A percentile compares a stretch with the other conserved stretches of the same genome.
phyloP scores from a whole-genome alignment of 2,888 invertebrate genomes.

The Exocentrus adspersus region DNA sequence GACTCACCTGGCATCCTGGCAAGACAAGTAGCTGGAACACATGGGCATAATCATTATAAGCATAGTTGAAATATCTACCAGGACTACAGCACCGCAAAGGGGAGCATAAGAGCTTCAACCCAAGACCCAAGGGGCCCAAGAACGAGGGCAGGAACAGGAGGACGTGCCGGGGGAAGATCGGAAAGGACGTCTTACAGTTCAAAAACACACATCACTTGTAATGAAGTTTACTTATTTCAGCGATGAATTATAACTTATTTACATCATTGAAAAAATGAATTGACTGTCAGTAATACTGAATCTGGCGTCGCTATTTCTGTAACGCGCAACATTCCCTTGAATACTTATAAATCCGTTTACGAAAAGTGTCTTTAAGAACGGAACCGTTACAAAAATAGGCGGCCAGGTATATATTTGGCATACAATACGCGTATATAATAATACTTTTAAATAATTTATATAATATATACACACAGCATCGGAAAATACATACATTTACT shows the following conservation, averaged over 20 bases:
- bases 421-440: slow-evolving; percentile 61
- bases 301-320: slow-evolving; percentile 56
- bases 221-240: slow-evolving; percentile 61
- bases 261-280: slow-evolving; percentile 63
- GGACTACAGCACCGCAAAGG: no score
- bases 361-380: slow-evolving; percentile 44
- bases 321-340: slow-evolving; percentile 44
- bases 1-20: no score
- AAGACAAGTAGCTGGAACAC: no score
- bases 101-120: no score
- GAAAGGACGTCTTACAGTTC: slow-evolving; percentile 56
- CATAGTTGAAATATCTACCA: no score
- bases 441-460: slow-evolving; percentile 59
- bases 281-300: slow-evolving; percentile 62
- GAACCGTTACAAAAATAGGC: slow-evolving; percentile 54
- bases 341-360: slow-evolving; percentile 20
- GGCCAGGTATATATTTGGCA: slow-evolving; percentile 61
- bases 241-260: slow-evolving; percentile 62
- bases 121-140: no score
- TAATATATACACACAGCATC: slow-evolving; percentile 62
- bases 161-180: no score
- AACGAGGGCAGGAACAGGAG: no score
- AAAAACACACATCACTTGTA: slow-evolving; percentile 62
- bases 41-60: no score
- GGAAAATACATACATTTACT: slow-evolving; percentile 64